Evolutionary conservation across 92 coral and sea anemone genomes (phyloP), one percentile per base, ranked within the genome.

Genomic region (Pocillopora grandis): DNA sequence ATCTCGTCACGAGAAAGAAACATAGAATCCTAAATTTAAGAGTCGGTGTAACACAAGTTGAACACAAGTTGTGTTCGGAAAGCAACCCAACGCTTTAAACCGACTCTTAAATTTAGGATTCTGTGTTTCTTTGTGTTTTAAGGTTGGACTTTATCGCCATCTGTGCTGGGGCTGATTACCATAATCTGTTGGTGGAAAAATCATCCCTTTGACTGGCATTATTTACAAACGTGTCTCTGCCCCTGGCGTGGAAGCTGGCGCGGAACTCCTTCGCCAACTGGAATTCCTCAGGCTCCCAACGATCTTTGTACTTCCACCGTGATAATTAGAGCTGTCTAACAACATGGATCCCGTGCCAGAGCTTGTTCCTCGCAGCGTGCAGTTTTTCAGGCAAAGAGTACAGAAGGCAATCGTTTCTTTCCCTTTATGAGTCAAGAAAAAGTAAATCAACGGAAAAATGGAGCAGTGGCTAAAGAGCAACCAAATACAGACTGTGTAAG

Each of bases 361-460:
- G 35, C 37, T 52, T 10, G 20, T 52, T 17, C 64, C 79, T 18
- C 61, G 80, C 57, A 75, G 76, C 14, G 72, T 27, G 72, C 86
- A 75, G 35, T 71, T 75, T 49, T 65, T 76, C 17, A 83, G 72
- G 18, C 79, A 83, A 16, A 73, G 63, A 10, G 65, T 73, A 27
- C 71, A 73, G 33, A 66, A 10, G 20, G 57, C 63, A 11, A 83
- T 64, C 20, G 84, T 89, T 71, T 86, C 80, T 12, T 70, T 89
- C 0, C 94, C 94, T 67, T 88, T 85, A 20, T 90, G 89, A 5
- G 94, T 88, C 62, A 91, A 64, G 27, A 84, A 88, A 37, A 88
- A 91, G 82, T 84, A 93, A 18, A 93, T 87, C 12, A 93, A 36
- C 9, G 97, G 95, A 72, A 87, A 92, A 36, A 84, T 83, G 56